Evolutionary conservation across 2,888 invertebrate genomes (phyloP), one percentile per base, ranked within the genome.

Genomic region (Amphipoea oculea): DNA sequence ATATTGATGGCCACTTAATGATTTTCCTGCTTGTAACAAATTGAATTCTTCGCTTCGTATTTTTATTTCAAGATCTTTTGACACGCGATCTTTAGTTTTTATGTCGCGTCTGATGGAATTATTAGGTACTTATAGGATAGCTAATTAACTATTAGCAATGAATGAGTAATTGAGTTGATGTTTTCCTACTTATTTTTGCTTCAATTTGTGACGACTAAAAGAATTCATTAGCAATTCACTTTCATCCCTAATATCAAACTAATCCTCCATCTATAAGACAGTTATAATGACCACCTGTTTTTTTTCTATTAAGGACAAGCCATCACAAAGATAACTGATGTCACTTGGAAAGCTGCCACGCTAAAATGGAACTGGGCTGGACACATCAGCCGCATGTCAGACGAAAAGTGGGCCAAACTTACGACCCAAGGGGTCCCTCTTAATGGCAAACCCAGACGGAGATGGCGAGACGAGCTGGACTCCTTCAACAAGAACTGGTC

Each of bases 1-100:
- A 91, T 93, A 90, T 93, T 92, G 94, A 96, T 96, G 91, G 93
- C 94, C 95, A 91, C 95, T 96, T 94, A 89, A 92, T 92, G 86
- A 92, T 91, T 94, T 95, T 90, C 95, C 94, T 92, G 92, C 57
- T 77, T 68, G 66, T 20, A 62, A 60, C 40, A 40, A 81, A 73
- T 78, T 78, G 3, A 78, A 75, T 63, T 74, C 36, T 72, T 81
- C 60, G 65, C 69, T 65, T 40, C 54, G 48, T 51, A 17, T 36
- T 77, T 77, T 72, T 60, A n/a, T 79, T 73, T 74, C 4, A 51
- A 57, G 12, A 23, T 54, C 7, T 54, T 65, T 42, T 76, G 12
- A 36, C 82, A 82, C 76, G 76, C 76, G 29, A 76, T 76, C 20
- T 51, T 42, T 12, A 57, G 2, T 45, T 51, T 63, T 66, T 67